Evolutionary conservation across 2,113 vertebrate genomes (phyloP).

Genomic region (Rhagologus leucostigma): DNA sequence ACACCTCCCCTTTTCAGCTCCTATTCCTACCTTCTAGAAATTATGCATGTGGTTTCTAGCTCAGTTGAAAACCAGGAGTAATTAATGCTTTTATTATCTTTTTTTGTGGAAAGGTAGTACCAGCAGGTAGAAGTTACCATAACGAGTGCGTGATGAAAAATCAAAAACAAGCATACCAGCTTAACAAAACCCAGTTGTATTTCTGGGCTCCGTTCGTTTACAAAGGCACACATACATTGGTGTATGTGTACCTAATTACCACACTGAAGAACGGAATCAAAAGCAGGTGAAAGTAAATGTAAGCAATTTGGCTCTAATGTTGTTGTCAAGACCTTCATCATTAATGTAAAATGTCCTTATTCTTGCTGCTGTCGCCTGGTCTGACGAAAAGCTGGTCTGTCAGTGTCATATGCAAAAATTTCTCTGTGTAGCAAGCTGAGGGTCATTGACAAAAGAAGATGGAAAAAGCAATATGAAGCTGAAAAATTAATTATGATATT

Average conservation of each 20-base stretch:
- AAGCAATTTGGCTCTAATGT: background rate
- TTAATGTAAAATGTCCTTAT: background rate
- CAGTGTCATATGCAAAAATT: background rate
- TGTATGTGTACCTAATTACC: rapidly evolving
- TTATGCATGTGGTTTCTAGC: background rate
- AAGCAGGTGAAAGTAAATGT: background rate
- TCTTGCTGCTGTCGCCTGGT: background rate
- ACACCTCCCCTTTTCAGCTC: background rate
- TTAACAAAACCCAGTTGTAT: background rate
- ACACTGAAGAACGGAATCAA: background rate
- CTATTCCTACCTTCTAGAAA: background rate
- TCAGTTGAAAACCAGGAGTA: background rate
- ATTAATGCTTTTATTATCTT: background rate
- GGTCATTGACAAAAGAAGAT: background rate
- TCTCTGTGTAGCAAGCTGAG: background rate
- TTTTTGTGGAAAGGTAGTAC: background rate
- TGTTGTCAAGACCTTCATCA: background rate
- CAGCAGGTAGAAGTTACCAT: background rate
- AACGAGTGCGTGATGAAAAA: background rate
- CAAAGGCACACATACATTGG: background rate
- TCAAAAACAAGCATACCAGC: background rate
- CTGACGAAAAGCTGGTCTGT: background rate
- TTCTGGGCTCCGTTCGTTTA: background rate
- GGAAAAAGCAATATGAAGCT: background rate
- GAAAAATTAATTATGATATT: background rate